Conservation (phyloP, 2,888 invertebrate genomes). For the Oscheius myriophilus region DNA sequence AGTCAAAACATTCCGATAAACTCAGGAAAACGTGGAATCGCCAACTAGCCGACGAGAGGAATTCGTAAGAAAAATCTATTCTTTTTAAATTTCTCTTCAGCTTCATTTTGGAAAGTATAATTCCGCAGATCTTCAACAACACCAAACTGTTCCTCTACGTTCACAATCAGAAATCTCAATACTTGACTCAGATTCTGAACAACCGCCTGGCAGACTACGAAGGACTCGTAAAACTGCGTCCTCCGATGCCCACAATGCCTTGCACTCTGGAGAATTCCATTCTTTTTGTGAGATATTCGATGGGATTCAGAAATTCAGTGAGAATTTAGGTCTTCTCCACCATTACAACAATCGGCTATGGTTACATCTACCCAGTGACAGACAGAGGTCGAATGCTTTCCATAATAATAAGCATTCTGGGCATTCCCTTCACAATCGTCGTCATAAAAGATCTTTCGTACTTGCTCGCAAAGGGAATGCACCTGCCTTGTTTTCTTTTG, state of each 20-base stretch:
- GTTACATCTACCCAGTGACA: conserved; percentile 71
- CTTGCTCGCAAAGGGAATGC: conserved; percentile 47
- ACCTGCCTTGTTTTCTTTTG: conserved; percentile 54
- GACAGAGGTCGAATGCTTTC: conserved; percentile 69
- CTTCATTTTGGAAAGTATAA: conserved; percentile 38
- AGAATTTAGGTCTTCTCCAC: conserved; percentile 41
- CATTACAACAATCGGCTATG: conserved; percentile 66
- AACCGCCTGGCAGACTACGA: conserved; percentile 45
- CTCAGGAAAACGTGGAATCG: conserved; percentile 5
- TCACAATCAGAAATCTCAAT: conserved; percentile 47
- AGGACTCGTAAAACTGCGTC: conserved; percentile 34
- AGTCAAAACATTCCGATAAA: conserved; percentile 24
- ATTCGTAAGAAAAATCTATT: conserved; percentile 1
- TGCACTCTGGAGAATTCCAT: conserved; percentile 44
- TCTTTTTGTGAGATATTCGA: conserved; percentile 36
- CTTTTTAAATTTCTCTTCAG: conserved; percentile 16
- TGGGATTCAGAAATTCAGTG: not conserved
- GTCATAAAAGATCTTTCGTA: conserved; percentile 71
- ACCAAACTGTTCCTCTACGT: conserved; percentile 50
- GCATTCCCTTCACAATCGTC: conserved; percentile 72
- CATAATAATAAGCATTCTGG: conserved; percentile 71
- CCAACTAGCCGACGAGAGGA: conserved; percentile 23
- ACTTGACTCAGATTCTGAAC: conserved; percentile 38
- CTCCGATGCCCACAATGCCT: conserved; percentile 39
- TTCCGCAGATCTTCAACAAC: conserved; percentile 63